phyloP scores from a whole-genome alignment of 2,113 vertebrate genomes.

The Polypterus bichir region DNA sequence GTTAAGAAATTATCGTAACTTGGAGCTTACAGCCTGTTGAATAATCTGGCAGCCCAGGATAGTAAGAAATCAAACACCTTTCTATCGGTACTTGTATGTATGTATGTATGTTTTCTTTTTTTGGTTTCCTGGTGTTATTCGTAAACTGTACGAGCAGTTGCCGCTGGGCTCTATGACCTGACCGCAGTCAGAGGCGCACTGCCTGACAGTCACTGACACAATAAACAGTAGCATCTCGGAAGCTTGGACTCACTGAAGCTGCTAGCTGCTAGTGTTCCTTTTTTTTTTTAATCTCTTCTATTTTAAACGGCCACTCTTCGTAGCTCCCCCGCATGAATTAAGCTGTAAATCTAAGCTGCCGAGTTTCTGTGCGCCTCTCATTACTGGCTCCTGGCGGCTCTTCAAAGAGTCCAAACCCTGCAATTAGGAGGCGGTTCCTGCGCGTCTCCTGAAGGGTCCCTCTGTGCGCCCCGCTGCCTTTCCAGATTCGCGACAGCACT shows the following conservation, averaged over 20 bases:
- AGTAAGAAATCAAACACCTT: conserved; percentile 1
- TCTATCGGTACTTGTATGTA: conserved; percentile 7
- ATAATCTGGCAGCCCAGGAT: conserved; percentile 10
- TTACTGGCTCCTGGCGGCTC: conserved; percentile 49
- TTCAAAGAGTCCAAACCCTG: conserved; percentile 48
- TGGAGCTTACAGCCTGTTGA: neutral
- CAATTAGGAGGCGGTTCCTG: conserved; percentile 63
- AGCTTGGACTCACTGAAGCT: neutral
- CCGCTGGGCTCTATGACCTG: conserved; percentile 46
- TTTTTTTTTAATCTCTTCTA: conserved; percentile 12
- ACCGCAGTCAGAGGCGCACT: conserved; percentile 44
- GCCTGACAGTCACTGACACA: conserved; percentile 25
- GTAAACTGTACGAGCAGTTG: conserved; percentile 21
- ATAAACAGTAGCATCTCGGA: neutral
- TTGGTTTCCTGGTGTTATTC: conserved; percentile 23
- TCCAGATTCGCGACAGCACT: conserved; percentile 45
- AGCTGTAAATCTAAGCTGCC: conserved; percentile 12
- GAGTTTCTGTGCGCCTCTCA: conserved; percentile 13
- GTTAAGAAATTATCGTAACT: neutral
- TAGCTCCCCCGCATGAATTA: conserved; percentile 2
- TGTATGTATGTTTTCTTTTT: conserved; percentile 18
- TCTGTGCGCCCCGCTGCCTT: conserved; percentile 41
- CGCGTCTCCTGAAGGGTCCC: conserved; percentile 45
- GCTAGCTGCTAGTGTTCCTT: neutral
- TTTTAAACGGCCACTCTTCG: conserved; percentile 24